Evolutionary conservation across 1,140 invertebrate species (phyloP).

Genomic region (Macrobrachium rosenbergii): DNA sequence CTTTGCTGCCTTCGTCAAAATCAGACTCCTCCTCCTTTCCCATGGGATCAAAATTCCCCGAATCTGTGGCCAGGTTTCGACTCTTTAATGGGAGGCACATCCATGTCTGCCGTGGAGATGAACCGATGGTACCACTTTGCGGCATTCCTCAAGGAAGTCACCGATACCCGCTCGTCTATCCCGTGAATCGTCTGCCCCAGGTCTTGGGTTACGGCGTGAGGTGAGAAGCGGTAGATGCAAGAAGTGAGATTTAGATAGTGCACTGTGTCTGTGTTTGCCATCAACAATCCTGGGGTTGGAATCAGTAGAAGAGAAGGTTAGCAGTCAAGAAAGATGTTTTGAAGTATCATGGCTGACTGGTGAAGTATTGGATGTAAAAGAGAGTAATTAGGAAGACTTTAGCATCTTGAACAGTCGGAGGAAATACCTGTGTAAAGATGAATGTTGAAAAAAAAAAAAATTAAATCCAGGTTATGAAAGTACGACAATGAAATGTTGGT

Average conservation of each 20-base stretch:
- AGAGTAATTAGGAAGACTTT: no score
- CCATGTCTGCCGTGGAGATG: constrained; percentile 72
- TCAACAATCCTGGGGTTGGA: constrained; percentile 71
- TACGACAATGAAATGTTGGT: no score
- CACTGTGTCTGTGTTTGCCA: constrained; percentile 75
- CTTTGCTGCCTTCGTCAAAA: no score
- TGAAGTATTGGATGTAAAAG: no score
- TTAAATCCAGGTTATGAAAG: no score
- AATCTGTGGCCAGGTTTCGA: constrained; percentile 5
- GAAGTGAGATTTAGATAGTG: constrained; percentile 73
- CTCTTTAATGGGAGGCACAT: not conserved
- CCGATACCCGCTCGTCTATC: constrained; percentile 74
- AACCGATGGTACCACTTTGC: constrained; percentile 75
- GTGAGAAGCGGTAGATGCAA: constrained; percentile 74
- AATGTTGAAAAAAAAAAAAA: no score
- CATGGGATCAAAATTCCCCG: constrained; percentile 37
- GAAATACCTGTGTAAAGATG: no score
- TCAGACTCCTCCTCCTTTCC: no score
- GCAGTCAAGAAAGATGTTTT: no score
- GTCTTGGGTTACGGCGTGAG: constrained; percentile 70
- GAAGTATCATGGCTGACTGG: no score
- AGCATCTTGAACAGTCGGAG: no score
- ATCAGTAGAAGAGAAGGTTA: no score
- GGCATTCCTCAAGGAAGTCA: constrained; percentile 72
- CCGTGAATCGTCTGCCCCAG: constrained; percentile 73